Percentiles rank a stretch among this genome's conserved stretches.
Conservation (phyloP, 2,888 invertebrate genomes). For the Spicauda simplicius region DNA sequence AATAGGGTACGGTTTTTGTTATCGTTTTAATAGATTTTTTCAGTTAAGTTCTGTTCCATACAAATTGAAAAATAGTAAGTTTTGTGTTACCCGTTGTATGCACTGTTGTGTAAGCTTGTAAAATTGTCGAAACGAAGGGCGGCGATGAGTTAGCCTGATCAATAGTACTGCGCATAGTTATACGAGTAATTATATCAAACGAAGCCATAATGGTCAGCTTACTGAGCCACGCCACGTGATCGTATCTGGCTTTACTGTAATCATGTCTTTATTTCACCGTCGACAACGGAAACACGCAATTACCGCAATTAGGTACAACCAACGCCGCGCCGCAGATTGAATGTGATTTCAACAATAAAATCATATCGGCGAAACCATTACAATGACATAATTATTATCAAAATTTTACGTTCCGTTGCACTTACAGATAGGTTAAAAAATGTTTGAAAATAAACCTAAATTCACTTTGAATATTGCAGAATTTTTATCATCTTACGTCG, state of each 20-base stretch:
- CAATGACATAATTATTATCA: background rate
- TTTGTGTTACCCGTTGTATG: background rate
- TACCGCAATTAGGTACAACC: constrained; percentile 48
- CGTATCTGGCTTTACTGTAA: constrained; percentile 58
- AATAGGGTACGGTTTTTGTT: background rate
- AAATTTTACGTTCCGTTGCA: background rate
- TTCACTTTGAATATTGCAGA: background rate
- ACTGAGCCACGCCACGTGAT: constrained; percentile 54
- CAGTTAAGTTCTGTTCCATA: no score
- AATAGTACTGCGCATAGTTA: constrained; percentile 57
- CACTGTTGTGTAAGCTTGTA: background rate
- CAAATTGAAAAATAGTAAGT: background rate
- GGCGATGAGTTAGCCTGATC: constrained; percentile 49
- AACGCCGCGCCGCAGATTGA: constrained; percentile 48
- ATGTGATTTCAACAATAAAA: constrained; percentile 54
- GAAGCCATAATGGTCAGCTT: constrained; percentile 71
- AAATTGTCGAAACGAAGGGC: constrained; percentile 10
- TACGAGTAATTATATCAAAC: constrained; percentile 68
- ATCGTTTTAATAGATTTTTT: background rate
- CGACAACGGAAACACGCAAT: constrained; percentile 64
- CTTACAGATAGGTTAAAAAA: background rate
- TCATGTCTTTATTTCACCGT: constrained; percentile 63
- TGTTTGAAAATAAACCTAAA: background rate
- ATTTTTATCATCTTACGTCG: no score
- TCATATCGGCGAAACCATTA: background rate